Evolutionary conservation across 2,888 invertebrate genomes (phyloP), one percentile per base, ranked within the genome.

Genomic region (Caenorhabditis sp.): DNA sequence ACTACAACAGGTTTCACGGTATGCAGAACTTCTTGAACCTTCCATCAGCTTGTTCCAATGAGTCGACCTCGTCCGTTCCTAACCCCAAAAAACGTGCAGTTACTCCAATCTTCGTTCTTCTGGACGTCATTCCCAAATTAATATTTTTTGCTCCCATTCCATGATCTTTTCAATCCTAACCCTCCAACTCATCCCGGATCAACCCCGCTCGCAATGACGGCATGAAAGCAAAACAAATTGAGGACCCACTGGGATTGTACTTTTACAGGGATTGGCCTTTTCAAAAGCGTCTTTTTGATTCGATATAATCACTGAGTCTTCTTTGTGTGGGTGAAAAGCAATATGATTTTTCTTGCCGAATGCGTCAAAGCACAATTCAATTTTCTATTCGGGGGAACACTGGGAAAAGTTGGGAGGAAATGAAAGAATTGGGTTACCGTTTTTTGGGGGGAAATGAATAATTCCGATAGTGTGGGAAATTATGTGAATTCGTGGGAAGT

Each of bases 181-280:
- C 24, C 12, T 19, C 28, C 26, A 14, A 41, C 22, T 47, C 47
- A 59, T 41, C 38, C 41, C 6, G 41, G 61, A 41, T 61, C 41
- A 61, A 61, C 38, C 24, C 24, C 41, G 16, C 28, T 19, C 22
- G 41, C 16, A 22, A 41, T 61, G 41, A 61, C 61, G 61, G 16
- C 61, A 41, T 7, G 24, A 61, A 61, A 61, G 61, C 61, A 61
- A 61, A 61, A 38, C 41, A 41, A 41, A 22, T 35, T 41, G n/a
- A n/a, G 35, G 4, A 8, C 19, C 4, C 0, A 22, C 22, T 22
- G 7, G 8, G 2, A 1, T 35, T 24, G 41, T 22, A 41, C 41
- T 61, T 61, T 61, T 14, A n/a, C n/a, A n/a, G n/a, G n/a, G n/a
- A 7, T 19, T 14, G 41, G 10, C 22, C 19, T 10, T 24, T 61